phyloP scores from a whole-genome alignment of 2,113 vertebrate species.

The Melierax canorus region DNA sequence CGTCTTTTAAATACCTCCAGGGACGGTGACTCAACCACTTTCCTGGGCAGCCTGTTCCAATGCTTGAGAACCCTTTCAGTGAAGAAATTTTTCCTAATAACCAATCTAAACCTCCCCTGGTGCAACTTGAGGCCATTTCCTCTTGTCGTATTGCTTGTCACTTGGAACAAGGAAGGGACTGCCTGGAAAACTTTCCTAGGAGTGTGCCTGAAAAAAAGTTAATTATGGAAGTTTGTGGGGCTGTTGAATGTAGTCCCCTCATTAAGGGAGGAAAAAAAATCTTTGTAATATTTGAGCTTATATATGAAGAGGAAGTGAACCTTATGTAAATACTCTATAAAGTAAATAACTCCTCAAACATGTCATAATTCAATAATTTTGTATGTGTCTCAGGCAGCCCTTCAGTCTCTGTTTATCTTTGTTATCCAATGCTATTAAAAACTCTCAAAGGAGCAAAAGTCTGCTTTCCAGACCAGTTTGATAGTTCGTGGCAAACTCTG shows the following conservation, averaged over 20 bases:
- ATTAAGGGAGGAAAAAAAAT: neutral
- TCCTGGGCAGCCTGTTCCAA: neutral
- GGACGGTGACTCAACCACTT: neutral
- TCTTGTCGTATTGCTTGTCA: neutral
- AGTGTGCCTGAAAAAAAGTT: conserved; percentile 34
- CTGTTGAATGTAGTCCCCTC: conserved; percentile 19
- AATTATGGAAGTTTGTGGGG: conserved; percentile 24
- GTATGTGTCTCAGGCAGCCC: conserved; percentile 10
- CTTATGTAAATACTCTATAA: conserved; percentile 25
- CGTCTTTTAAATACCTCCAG: neutral
- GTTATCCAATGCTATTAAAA: conserved; percentile 12
- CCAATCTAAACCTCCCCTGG: neutral
- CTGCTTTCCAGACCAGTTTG: conserved; percentile 11
- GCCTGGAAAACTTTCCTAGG: conserved; percentile 19
- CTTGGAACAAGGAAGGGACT: neutral
- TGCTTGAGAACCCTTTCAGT: neutral
- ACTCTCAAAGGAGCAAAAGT: neutral
- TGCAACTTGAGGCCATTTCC: neutral
- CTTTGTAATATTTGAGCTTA: conserved; percentile 42
- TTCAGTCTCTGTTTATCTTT: conserved; percentile 40
- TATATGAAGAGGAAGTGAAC: conserved; percentile 36
- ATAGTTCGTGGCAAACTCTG: neutral
- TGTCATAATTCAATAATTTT: conserved; percentile 49
- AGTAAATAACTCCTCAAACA: conserved; percentile 49
- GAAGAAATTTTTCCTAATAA: neutral